Evolutionary conservation across 2,888 invertebrate genomes (phyloP).

Genomic region (Lordiphosa andalusiaca): DNA sequence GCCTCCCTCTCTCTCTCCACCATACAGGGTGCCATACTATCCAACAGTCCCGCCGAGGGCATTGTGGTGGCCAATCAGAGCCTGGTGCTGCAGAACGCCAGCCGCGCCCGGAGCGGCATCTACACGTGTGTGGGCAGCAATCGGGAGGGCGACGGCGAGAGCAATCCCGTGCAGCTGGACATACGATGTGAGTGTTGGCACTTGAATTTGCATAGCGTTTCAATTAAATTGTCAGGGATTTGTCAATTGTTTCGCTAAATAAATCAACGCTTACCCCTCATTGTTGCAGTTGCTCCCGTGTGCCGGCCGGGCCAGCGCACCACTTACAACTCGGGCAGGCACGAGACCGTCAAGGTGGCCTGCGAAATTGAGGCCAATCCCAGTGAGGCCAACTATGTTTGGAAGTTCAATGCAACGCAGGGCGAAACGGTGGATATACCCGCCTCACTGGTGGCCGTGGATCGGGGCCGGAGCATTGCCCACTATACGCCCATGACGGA

Average conservation of each 20-base stretch:
- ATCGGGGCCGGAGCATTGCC: slow-evolving; percentile 84
- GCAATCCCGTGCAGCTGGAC: slow-evolving; percentile 91
- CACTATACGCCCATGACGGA: slow-evolving; percentile 88
- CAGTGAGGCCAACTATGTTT: slow-evolving; percentile 84
- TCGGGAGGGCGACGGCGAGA: slow-evolving; percentile 92
- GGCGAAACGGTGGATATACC: slow-evolving; percentile 86
- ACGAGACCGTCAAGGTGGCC: slow-evolving; percentile 85
- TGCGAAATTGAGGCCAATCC: slow-evolving; percentile 90
- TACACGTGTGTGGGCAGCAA: slow-evolving; percentile 94
- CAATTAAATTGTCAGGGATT: slow-evolving; percentile 21
- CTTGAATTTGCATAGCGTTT: slow-evolving; percentile 44
- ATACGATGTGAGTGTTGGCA: slow-evolving; percentile 87
- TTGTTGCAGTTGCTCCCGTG: slow-evolving; percentile 84
- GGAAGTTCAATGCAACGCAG: slow-evolving; percentile 88
- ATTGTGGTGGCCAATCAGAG: slow-evolving; percentile 94
- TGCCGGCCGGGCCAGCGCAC: slow-evolving; percentile 86
- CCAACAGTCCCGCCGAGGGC: slow-evolving; percentile 89
- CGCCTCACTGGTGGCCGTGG: slow-evolving; percentile 83
- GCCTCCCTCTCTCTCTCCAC: no score
- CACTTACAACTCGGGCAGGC: slow-evolving; percentile 87
- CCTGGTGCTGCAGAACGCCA: slow-evolving; percentile 92
- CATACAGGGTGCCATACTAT: slow-evolving; percentile 88
- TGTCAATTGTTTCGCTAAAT: slow-evolving; percentile 1
- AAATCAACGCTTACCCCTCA: background rate
- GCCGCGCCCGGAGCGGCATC: slow-evolving; percentile 87